Evolutionary conservation across 2,888 invertebrate species (phyloP).

Genomic region (Acanthococcus lagerstroemiae): DNA sequence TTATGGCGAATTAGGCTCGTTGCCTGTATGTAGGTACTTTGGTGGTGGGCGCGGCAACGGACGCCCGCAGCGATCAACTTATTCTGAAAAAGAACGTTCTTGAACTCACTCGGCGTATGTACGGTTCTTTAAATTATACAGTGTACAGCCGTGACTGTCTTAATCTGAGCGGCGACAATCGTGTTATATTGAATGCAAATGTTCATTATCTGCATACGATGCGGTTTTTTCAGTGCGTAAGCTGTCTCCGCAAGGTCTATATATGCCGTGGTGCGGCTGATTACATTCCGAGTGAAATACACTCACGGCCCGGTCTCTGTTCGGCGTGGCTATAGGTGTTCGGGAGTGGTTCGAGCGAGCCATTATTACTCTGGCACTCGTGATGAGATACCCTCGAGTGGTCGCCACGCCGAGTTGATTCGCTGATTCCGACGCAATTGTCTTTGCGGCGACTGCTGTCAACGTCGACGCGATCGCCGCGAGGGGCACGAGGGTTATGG

Average conservation of each 20-base stretch:
- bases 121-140: not conserved
- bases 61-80: not conserved
- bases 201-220: not conserved
- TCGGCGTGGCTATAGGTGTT: too few relatives aligned
- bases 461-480: too few relatives aligned
- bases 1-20: not conserved
- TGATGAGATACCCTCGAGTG: too few relatives aligned
- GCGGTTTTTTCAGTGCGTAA: not conserved
- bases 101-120: not conserved
- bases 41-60: not conserved
- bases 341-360: too few relatives aligned
- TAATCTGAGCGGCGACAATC: not conserved
- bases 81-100: not conserved
- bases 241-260: not conserved
- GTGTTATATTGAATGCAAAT: not conserved
- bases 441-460: too few relatives aligned
- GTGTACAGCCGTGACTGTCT: not conserved
- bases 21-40: not conserved
- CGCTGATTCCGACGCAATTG: not conserved
- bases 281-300: too few relatives aligned
- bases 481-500: too few relatives aligned
- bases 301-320: too few relatives aligned
- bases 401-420: not conserved
- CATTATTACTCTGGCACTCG: too few relatives aligned
- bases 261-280: not conserved